These are phyloP conservation scores for Carassius auratus DNA, from an alignment of 2,113 vertebrate species.

Conservation along the genomic window DNA sequence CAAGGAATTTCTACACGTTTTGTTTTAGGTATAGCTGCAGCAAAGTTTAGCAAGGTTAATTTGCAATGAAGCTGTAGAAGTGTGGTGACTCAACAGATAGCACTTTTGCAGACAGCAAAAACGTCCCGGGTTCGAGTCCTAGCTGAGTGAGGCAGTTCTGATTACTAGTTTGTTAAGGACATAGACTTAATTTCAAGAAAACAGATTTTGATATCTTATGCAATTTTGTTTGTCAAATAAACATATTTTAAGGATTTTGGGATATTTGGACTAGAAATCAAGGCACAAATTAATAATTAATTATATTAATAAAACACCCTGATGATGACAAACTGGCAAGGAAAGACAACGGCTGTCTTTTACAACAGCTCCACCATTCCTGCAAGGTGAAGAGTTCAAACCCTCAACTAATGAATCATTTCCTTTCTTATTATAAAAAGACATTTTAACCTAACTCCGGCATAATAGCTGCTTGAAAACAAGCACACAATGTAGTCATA, in stretches of 20 bases:
- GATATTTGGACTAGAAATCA: not conserved
- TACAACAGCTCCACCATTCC: not conserved
- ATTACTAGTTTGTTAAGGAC: not conserved
- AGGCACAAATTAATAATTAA: not conserved
- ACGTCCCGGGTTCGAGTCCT: not conserved
- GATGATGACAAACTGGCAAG: not conserved
- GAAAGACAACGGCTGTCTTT: not conserved
- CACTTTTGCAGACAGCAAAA: too few relatives aligned
- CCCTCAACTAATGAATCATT: not conserved
- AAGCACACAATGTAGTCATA: not conserved
- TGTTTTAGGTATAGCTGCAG: too few relatives aligned
- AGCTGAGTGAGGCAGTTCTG: not conserved
- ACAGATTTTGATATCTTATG: not conserved
- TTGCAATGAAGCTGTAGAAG: too few relatives aligned
- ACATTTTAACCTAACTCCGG: not conserved
- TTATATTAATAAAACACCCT: not conserved
- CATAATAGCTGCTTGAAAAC: not conserved
- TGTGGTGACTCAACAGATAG: too few relatives aligned
- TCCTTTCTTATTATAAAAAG: not conserved
- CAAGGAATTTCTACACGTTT: too few relatives aligned
- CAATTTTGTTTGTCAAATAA: too few relatives aligned
- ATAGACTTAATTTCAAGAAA: not conserved
- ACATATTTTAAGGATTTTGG: not conserved
- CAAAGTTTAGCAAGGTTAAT: too few relatives aligned
- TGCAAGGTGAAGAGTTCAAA: constrained; percentile 18